A percentile compares a stretch with the other conserved stretches of the same genome.
phyloP scores from a whole-genome alignment of 2,888 invertebrate genomes.

The Tetramorium bicarinatum region DNA sequence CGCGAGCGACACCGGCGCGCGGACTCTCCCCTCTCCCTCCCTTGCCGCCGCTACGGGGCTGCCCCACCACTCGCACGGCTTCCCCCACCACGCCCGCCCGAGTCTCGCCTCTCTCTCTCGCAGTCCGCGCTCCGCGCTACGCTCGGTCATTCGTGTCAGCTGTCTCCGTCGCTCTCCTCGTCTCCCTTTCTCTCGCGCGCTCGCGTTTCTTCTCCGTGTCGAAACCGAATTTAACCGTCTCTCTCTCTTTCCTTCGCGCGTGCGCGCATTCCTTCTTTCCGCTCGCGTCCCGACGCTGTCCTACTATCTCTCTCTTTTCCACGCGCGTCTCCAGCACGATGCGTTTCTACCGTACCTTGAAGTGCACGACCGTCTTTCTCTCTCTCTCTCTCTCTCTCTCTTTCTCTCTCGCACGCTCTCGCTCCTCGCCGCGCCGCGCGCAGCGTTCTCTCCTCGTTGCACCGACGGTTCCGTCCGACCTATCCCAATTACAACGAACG shows the following conservation, averaged over 20 bases:
- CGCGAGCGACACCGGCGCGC: slow-evolving; percentile 75
- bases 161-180: not conserved
- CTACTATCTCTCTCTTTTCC: slow-evolving; percentile 36
- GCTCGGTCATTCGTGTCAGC: not conserved
- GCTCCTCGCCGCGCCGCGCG: slow-evolving; percentile 28
- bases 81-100: slow-evolving; percentile 2
- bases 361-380: slow-evolving; percentile 15
- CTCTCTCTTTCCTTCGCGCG: not conserved
- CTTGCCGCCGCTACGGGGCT: not conserved
- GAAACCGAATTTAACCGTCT: slow-evolving; percentile 1
- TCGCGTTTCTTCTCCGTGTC: not conserved
- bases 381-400: slow-evolving; percentile 6
- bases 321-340: slow-evolving; percentile 14
- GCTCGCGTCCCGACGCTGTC: not conserved
- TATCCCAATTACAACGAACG: slow-evolving; percentile 84
- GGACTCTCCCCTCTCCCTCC: slow-evolving; percentile 26
- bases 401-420: not conserved
- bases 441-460: slow-evolving; percentile 28
- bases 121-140: not conserved
- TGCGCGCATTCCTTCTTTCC: slow-evolving; percentile 15
- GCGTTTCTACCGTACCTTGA: slow-evolving; percentile 19
- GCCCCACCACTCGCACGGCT: slow-evolving; percentile 1
- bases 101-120: slow-evolving; percentile 31
- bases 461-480: slow-evolving; percentile 80
- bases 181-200: not conserved